Evolutionary conservation across 2,888 invertebrate genomes (phyloP), one percentile per base, ranked within the genome.

Genomic region (Volucella zonaria): DNA sequence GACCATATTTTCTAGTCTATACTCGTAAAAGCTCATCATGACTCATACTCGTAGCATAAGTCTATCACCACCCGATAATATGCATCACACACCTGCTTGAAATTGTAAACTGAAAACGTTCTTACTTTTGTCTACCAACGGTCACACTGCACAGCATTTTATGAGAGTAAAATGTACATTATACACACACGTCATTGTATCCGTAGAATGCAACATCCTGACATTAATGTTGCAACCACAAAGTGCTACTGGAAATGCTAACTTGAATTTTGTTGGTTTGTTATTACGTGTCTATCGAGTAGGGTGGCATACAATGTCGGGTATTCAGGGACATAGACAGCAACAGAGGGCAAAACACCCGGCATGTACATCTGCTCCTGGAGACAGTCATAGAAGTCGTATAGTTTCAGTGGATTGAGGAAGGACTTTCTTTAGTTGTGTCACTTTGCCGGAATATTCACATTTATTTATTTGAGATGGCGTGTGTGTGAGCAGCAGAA

Each of bases 171-270:
- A 45, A 43, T 49, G 15, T 58, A 67, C 43, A 10, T 40, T 8
- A 54, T n/a, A 54, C 45, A 66, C n/a, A 15, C 12, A 43, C 58
- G 68, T 47, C 10, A n/a, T 58, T 14, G 52, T 51, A 38, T 15
- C 45, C 54, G 49, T 18, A 62, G 58, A 71, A 73, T 85, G 77
- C 81, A 76, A 68, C 76, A 71, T 71, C 73, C 73, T 66, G 79
- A 52, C 79, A 77, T 85, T 85, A 85, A 81, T 85, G 81, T 85
- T 81, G 77, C 81, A 77, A 81, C 85, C 85, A 51, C 85, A 85
- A 85, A 80, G 66, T 68, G 79, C 70, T 62, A 51, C 64, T 75
- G 56, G 75, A 79, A 70, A 83, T 83, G 66, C 75, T 67, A 71
- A 71, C 83, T 71, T 64, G 54, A 75, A 70, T 71, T 70, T 75